Evolutionary conservation across 2,113 vertebrate genomes (phyloP).

Genomic region (Corapipo altera): DNA sequence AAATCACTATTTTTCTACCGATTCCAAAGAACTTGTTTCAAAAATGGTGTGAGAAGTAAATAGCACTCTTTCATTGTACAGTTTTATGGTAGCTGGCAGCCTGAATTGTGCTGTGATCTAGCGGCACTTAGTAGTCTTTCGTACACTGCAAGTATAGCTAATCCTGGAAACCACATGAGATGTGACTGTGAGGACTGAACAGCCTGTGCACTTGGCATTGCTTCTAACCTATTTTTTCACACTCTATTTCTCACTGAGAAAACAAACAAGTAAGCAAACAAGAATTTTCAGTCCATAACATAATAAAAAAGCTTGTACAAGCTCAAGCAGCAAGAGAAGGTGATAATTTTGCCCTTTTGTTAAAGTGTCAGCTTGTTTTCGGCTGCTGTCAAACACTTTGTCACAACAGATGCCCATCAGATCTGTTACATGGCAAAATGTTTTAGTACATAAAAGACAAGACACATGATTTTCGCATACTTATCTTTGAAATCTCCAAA

Average conservation of each 20-base stretch:
- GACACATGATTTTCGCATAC: neutral
- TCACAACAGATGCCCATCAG: neutral
- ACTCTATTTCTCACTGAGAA: constrained; percentile 9
- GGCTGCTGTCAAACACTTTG: neutral
- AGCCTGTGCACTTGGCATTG: neutral
- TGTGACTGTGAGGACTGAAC: neutral
- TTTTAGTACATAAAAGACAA: neutral
- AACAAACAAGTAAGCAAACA: constrained; percentile 21
- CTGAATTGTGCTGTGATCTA: neutral
- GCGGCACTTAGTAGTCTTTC: neutral
- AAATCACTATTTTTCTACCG: neutral
- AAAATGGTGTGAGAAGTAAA: neutral
- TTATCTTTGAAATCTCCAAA: neutral
- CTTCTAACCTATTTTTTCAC: constrained; percentile 21
- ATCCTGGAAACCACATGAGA: neutral
- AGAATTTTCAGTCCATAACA: neutral
- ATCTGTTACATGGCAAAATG: neutral
- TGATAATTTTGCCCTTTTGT: constrained; percentile 4
- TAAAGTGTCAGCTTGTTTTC: constrained; percentile 11
- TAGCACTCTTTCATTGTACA: neutral
- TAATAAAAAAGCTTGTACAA: neutral
- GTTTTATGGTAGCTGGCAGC: neutral
- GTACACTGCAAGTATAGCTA: neutral
- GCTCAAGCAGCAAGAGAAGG: neutral
- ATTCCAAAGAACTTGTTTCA: neutral